A percentile compares a stretch with the other conserved stretches of the same genome.
Conservation (phyloP, 1,140 invertebrate genomes). For the Saccostrea cuccullata region DNA sequence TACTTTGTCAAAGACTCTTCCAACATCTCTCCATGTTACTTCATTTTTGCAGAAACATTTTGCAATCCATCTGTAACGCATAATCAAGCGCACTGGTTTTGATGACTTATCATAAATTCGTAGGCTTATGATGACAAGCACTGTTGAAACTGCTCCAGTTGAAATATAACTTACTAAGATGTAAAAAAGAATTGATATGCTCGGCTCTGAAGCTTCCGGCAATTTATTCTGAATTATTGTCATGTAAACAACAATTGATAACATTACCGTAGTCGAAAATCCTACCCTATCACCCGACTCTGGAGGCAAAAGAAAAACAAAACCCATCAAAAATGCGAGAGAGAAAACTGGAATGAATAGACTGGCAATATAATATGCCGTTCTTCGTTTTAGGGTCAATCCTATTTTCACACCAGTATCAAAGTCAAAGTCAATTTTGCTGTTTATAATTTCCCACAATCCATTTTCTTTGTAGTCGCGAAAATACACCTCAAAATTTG, state of each 20-base stretch:
- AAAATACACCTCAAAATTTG: not conserved
- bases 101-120: not conserved
- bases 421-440: not conserved
- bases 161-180: not conserved
- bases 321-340: not conserved
- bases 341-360: not conserved
- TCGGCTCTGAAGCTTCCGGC: not conserved
- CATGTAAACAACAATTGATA: not conserved
- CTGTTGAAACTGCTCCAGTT: not conserved
- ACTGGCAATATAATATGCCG: not conserved
- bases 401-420: not conserved
- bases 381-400: not conserved
- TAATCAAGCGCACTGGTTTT: not conserved
- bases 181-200: not conserved
- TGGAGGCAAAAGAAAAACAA: not conserved
- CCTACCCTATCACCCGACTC: not conserved
- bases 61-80: not conserved
- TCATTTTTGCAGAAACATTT: not conserved
- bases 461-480: not conserved
- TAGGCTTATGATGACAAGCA: not conserved
- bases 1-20: not conserved
- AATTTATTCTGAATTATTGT: not conserved
- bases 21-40: not conserved
- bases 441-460: not conserved
- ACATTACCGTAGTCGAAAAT: not conserved